Percentiles rank a stretch among this genome's conserved stretches.
These are phyloP conservation scores for Anseranas semipalmata DNA, from an alignment of 2,113 vertebrate genomes.

Conservation along the genomic window DNA sequence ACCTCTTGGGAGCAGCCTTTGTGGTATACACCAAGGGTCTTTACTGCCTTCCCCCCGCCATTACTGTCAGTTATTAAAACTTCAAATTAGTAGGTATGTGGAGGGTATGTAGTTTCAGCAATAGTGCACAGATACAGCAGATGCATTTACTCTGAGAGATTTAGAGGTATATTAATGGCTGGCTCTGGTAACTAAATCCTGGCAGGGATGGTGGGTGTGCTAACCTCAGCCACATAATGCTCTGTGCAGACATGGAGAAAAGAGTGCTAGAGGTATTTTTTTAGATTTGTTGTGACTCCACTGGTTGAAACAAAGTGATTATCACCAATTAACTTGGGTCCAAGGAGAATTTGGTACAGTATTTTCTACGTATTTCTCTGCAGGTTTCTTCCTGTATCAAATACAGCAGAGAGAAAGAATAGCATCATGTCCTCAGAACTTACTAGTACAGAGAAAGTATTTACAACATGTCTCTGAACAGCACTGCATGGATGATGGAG, in stretches of 20 bases:
- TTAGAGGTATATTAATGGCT: neutral
- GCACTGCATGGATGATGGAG: conserved; percentile 44
- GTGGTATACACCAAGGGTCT: neutral
- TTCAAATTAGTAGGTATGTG: neutral
- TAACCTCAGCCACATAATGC: neutral
- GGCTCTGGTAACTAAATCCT: neutral
- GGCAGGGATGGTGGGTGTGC: neutral
- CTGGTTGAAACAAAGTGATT: neutral
- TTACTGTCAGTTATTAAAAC: neutral
- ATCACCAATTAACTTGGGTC: neutral
- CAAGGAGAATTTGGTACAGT: neutral
- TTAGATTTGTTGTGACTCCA: neutral
- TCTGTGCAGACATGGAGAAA: neutral
- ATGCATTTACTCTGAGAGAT: neutral
- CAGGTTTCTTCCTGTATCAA: neutral
- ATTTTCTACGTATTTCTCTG: neutral
- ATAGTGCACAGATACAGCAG: neutral
- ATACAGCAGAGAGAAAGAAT: neutral
- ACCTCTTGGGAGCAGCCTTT: neutral
- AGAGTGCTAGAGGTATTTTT: neutral
- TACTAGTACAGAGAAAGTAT: conserved; percentile 1
- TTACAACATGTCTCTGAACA: conserved; percentile 32
- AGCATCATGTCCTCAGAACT: neutral
- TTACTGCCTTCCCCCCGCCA: neutral
- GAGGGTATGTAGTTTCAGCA: neutral